These are phyloP conservation scores for Microcebus tavaratra DNA, from an alignment of 2,113 vertebrate genomes.

Conservation along the genomic window DNA sequence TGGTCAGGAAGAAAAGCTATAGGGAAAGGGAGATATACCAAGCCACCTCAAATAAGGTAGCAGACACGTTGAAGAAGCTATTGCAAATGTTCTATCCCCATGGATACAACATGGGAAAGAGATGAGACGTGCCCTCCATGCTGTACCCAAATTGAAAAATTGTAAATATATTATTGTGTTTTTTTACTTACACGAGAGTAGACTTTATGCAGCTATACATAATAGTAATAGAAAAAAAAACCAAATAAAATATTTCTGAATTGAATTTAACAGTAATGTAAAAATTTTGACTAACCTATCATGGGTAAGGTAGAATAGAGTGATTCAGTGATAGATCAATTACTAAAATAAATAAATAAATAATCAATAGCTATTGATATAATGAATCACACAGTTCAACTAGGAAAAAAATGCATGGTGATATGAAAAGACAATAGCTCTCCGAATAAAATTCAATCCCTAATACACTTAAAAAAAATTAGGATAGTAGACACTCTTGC, in stretches of 20 bases:
- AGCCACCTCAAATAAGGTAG: neutral
- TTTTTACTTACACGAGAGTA: neutral
- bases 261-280: neutral
- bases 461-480: neutral
- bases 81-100: neutral
- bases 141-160: neutral
- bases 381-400: neutral
- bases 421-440: neutral
- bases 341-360: neutral
- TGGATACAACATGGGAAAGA: neutral
- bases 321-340: neutral
- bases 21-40: neutral
- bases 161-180: too few relatives aligned
- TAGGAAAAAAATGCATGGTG: neutral
- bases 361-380: neutral
- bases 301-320: neutral
- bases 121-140: neutral
- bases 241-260: neutral
- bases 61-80: neutral
- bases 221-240: neutral
- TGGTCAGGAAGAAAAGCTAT: neutral
- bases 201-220: neutral
- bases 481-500: too few relatives aligned
- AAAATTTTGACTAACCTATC: neutral
- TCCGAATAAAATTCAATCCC: neutral